phyloP scores from a whole-genome alignment of 2,113 vertebrate species.

The Isurus oxyrinchus region DNA sequence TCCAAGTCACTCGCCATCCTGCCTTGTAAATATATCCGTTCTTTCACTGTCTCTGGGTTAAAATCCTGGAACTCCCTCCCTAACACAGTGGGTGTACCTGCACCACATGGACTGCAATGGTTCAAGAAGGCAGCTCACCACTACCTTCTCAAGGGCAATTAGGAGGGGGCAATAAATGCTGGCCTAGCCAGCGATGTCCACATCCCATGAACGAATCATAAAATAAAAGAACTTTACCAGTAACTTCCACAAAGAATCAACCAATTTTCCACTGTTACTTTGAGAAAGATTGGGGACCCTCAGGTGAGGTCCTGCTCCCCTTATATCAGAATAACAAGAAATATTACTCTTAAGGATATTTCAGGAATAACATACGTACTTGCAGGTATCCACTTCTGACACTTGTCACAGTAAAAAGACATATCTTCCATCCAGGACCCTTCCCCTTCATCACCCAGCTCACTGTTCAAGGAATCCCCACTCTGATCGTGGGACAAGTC shows the following conservation, averaged over 20 bases:
- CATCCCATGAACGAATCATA: no score
- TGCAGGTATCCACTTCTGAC: slow-evolving; percentile 89
- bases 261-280: neutral
- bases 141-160: no score
- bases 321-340: neutral
- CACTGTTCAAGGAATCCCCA: slow-evolving; percentile 88
- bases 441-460: slow-evolving; percentile 71
- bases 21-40: no score
- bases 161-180: no score
- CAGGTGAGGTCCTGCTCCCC: neutral
- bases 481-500: slow-evolving; percentile 95
- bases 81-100: no score
- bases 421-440: slow-evolving; percentile 80
- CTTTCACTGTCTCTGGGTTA: no score
- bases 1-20: no score
- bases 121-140: no score
- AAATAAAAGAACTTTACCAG: neutral
- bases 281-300: neutral
- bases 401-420: slow-evolving; percentile 92
- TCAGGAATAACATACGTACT: slow-evolving; percentile 60
- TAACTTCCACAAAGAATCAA: neutral
- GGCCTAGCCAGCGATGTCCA: no score
- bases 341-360: neutral
- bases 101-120: no score
- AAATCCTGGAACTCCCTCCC: no score